A percentile compares a stretch with the other conserved stretches of the same genome.
These are phyloP conservation scores for Sesia apiformis DNA, from an alignment of 2,888 invertebrate species.

Conservation along the genomic window DNA sequence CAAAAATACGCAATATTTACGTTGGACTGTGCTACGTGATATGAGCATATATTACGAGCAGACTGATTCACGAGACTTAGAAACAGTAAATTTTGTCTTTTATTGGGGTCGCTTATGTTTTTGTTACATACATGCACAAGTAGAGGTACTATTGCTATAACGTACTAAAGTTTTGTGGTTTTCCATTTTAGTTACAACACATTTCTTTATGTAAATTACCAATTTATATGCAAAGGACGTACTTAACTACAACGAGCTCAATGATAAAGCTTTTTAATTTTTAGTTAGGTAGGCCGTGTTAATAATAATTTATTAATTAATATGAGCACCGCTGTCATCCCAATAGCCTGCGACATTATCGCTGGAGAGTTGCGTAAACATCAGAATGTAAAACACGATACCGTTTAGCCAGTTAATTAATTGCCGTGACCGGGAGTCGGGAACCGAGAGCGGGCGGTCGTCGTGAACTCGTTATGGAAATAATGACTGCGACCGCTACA, in stretches of 20 bases:
- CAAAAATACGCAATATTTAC: neutral
- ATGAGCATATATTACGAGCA: conserved; percentile 2
- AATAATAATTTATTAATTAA: conserved; percentile 63
- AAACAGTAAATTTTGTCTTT: conserved; percentile 39
- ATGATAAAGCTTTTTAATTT: conserved; percentile 65
- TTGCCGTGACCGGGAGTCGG: conserved; percentile 52
- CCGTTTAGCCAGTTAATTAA: conserved; percentile 72
- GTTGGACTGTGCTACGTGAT: conserved; percentile 2
- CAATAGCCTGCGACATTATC: conserved; percentile 59
- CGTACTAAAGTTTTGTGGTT: neutral
- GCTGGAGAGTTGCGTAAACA: conserved; percentile 68
- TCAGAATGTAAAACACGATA: conserved; percentile 69
- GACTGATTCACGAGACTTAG: conserved; percentile 39
- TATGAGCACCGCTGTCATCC: conserved; percentile 54
- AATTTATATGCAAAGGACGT: conserved; percentile 59
- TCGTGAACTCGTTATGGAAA: conserved; percentile 65
- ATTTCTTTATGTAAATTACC: conserved; percentile 51
- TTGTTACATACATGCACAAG: neutral
- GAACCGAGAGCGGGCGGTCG: conserved; percentile 22
- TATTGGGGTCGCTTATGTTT: conserved; percentile 20
- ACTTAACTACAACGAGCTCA: conserved; percentile 45
- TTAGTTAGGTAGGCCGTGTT: conserved; percentile 57
- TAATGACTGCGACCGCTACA: conserved; percentile 56
- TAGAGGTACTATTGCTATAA: neutral
- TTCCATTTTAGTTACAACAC: conserved; percentile 6